Evolutionary conservation across 2,888 invertebrate genomes (phyloP), one percentile per base, ranked within the genome.

Genomic region (Hermodice carunculata): DNA sequence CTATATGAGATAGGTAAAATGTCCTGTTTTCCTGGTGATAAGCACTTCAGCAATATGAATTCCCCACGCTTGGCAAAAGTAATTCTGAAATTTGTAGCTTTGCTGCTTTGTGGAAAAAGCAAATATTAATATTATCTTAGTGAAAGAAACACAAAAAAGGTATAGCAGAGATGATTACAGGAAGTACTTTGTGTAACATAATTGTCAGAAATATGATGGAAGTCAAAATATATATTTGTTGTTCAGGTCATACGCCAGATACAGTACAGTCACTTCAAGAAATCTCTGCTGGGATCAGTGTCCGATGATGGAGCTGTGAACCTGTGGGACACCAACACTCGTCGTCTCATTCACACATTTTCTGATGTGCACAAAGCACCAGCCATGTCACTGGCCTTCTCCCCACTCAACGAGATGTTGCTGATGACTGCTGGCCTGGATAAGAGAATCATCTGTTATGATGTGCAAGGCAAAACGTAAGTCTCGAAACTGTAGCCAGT

Each of bases 381-480:
- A 1, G 85, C 83, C 17, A 81, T 82, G 1, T 83, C 81, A 5
- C 74, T 87, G 11, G 78, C 81, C n/a, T 87, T 87, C 70, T 87
- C 86, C n/a, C 86, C 86, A 0, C 75, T 86, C 64, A 87, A 87
- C 69, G 81, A 85, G 42, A 78, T 82, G 64, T 75, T 87, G 32
- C 76, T 87, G 57, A 77, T 83, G 66, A 85, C 82, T 66, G 85
- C 82, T 1, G 87, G 87, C 0, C 79, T 86, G 40, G 87, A 87
- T 73, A 86, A 86, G 69, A 75, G 81, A 29, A 77, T 86, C 31
- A 76, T 82, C 40, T 83, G 80, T 66, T 85, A 85, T 69, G 86
- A 87, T 71, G 74, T 80, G 0, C 76, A 79, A 40, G 73, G 69
- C 22, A 85, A 83, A 69, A 78, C 76, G 86, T 86, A 63, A 71